Evolutionary conservation across 2,797 vertebrate species (phyloP).

Genomic region (Chloroceryle inda): DNA sequence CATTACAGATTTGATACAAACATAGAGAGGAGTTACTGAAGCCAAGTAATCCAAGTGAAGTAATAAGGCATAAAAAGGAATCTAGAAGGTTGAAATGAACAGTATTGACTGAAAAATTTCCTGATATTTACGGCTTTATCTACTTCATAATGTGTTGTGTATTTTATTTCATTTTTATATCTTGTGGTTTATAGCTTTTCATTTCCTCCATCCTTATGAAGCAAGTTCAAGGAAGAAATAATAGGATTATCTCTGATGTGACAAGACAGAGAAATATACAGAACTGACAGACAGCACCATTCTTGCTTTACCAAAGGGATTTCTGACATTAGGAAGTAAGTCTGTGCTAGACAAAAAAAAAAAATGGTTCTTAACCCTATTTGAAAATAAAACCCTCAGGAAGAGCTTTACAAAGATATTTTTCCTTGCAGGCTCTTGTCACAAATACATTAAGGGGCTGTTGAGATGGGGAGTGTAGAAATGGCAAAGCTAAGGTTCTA

Average conservation of each 20-base stretch:
- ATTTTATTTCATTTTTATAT: not conserved
- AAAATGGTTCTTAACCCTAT: not conserved
- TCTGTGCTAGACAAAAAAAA: not conserved
- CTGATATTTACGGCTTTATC: conserved; percentile 16
- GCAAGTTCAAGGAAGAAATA: conserved; percentile 10
- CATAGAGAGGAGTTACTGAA: not conserved
- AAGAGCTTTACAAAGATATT: not conserved
- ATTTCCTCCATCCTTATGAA: conserved; percentile 38
- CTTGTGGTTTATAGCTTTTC: conserved; percentile 37
- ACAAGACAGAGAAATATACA: conserved; percentile 36
- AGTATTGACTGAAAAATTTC: not conserved
- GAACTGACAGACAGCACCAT: conserved; percentile 1
- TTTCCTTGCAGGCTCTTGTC: not conserved
- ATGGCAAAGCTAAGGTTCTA: not conserved
- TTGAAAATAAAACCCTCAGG: not conserved
- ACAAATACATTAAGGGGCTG: not conserved
- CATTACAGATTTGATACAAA: not conserved
- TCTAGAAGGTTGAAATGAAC: not conserved
- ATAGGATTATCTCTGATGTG: conserved; percentile 49
- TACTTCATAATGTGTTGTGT: not conserved
- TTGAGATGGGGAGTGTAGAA: not conserved
- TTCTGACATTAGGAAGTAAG: conserved; percentile 33
- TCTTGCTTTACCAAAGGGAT: conserved; percentile 9
- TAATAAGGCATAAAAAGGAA: not conserved
- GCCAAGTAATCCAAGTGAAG: not conserved